Percentiles rank a stretch among this genome's conserved stretches.
These are phyloP conservation scores for Tenualosa ilisha DNA, from an alignment of 2,797 vertebrate genomes.

Conservation along the genomic window DNA sequence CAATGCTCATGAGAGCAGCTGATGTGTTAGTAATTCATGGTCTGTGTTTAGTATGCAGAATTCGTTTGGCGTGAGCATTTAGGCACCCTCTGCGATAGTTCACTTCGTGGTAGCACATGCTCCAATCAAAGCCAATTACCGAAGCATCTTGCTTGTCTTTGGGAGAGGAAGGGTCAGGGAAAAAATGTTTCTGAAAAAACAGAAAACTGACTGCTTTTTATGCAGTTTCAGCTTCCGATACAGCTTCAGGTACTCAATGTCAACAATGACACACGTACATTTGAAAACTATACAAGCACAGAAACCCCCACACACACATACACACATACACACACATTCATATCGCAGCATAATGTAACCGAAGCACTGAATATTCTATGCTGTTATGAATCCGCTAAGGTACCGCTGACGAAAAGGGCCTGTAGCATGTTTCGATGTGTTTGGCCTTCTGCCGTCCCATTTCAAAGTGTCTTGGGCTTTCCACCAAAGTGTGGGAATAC, in stretches of 20 bases:
- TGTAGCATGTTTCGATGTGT: neutral
- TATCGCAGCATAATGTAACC: neutral
- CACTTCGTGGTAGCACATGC: neutral
- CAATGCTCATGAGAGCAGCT: conserved; percentile 58
- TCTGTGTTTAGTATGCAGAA: conserved; percentile 48
- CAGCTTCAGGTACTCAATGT: neutral
- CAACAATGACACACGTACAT: neutral
- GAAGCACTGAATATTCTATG: neutral
- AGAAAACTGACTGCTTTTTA: neutral
- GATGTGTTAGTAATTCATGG: conserved; percentile 60
- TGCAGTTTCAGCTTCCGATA: neutral
- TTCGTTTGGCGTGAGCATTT: conserved; percentile 10
- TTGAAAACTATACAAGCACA: neutral
- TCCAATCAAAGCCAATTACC: conserved; percentile 12
- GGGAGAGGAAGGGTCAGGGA: neutral
- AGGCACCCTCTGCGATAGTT: neutral
- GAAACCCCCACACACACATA: neutral
- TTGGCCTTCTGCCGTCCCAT: neutral
- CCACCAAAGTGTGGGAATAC: conserved; percentile 19
- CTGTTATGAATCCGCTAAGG: neutral
- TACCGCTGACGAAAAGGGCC: neutral
- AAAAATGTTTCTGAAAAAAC: neutral
- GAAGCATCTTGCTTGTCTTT: neutral
- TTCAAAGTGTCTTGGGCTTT: neutral
- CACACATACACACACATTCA: neutral